Evolutionary conservation across 2,797 vertebrate species (phyloP), one percentile per base, ranked within the genome.

Genomic region (Lycodopsis pacificus): DNA sequence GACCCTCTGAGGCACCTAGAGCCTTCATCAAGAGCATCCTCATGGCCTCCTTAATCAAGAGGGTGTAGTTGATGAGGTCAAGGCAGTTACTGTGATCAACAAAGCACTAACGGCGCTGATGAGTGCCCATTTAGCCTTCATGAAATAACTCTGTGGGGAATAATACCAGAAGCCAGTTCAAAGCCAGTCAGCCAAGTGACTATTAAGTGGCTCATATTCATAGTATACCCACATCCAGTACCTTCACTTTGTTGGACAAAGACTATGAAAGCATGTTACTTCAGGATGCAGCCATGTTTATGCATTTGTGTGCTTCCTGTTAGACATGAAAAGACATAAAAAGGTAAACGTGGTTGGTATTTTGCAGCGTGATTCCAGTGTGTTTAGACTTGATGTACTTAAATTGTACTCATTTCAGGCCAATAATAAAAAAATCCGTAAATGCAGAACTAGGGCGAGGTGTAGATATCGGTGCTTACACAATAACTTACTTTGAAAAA

Each of bases 31-130:
- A 58, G 25, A 44, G 38, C 3, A 20, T 61, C 57, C n/a, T 40
- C 11, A 14, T 73, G 20, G 42, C 34, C 56, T 6, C 62, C 56
- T 53, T 67, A 64, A 56, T 77, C 12, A 61, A 34, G 13, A 25
- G 27, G 34, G 20, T 65, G 1, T 13, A 27, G 11, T 30, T 46
- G n/a, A 73, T 65, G 40, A 73, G 73, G 36, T 79, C 49, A 74
- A 73, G 34, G 5, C 20, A 46, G 67, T n/a, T 65, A 54, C 53
- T 14, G 27, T 15, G 7, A 71, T 46, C 20, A 42, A 57, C 17
- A 48, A 56, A 40, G 25, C 5, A 7, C 5, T 65, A 38, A 65
- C n/a, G 3, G 34, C n/a, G 25, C 3, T 20, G 25, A 78, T 64
- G 22, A 80, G 46, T 12, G 25, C 20, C 48, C 3, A 53, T 54